These are phyloP conservation scores for Zosterops hypoxanthus DNA, from an alignment of 2,113 vertebrate genomes.

Conservation along the genomic window DNA sequence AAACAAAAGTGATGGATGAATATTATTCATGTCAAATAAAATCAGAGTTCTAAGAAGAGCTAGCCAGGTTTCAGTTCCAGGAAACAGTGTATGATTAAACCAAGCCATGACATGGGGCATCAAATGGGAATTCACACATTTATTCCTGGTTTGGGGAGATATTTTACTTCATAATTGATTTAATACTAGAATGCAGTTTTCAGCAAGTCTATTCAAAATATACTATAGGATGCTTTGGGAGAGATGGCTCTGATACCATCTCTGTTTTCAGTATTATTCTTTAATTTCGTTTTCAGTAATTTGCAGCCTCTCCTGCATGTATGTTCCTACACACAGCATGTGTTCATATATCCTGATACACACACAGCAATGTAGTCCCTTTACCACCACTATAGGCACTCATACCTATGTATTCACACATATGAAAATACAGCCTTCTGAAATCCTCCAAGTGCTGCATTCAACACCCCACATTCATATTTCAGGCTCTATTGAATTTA, in stretches of 20 bases:
- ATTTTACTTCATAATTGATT: background rate
- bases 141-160: background rate
- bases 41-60: background rate
- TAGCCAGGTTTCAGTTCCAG: background rate
- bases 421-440: background rate
- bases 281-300: background rate
- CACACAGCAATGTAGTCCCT: background rate
- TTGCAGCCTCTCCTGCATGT: background rate
- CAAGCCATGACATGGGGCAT: background rate
- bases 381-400: background rate
- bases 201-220: background rate
- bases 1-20: slow-evolving; percentile 49
- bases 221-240: background rate
- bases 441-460: background rate
- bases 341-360: background rate
- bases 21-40: slow-evolving; percentile 35
- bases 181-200: background rate
- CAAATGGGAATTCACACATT: background rate
- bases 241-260: background rate
- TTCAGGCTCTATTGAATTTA: background rate
- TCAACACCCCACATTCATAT: background rate
- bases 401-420: too few relatives aligned
- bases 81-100: background rate
- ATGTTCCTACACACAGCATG: background rate
- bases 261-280: background rate